A percentile compares a stretch with the other conserved stretches of the same genome.
Conservation (phyloP, 30 jellyfish, hydroid and myxozoan genomes). For the Hydra vulgaris region DNA sequence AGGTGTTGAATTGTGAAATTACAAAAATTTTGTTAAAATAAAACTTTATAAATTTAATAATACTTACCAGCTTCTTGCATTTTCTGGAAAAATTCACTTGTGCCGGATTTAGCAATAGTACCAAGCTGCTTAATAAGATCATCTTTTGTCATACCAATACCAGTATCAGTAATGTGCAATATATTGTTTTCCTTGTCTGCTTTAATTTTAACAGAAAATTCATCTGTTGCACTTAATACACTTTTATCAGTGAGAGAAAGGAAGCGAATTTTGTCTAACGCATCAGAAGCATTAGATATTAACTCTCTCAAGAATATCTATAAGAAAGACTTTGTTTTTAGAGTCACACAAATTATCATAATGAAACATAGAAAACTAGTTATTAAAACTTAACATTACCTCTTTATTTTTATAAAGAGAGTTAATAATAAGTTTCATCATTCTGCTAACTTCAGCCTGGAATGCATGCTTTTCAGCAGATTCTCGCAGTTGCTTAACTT, state of each 20-base stretch:
- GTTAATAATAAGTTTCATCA: slow-evolving; percentile 98
- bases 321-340: neutral
- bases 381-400: no score
- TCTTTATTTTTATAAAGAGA: slow-evolving; percentile 95
- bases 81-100: slow-evolving; percentile 89
- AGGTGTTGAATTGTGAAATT: no score
- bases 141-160: slow-evolving; percentile 98
- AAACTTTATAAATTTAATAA: neutral
- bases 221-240: slow-evolving; percentile 84
- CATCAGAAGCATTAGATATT: slow-evolving; percentile 98
- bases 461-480: slow-evolving; percentile 87
- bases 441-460: slow-evolving; percentile 98
- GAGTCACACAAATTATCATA: neutral
- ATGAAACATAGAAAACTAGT: no score
- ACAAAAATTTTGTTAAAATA: neutral
- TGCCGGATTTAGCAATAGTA: slow-evolving; percentile 97
- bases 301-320: slow-evolving; percentile 97
- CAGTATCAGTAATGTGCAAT: slow-evolving; percentile 94
- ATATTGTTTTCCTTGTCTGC: slow-evolving; percentile 83
- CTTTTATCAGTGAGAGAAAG: slow-evolving; percentile 68
- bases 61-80: slow-evolving; percentile 71
- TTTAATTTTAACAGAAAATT: slow-evolving; percentile 65
- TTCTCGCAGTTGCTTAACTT: slow-evolving; percentile 85
- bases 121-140: slow-evolving; percentile 96
- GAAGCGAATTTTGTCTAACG: slow-evolving; percentile 87